Base-by-base conservation (phyloP, 2,113 vertebrate species). In the Leucopsar rothschildi region DNA sequence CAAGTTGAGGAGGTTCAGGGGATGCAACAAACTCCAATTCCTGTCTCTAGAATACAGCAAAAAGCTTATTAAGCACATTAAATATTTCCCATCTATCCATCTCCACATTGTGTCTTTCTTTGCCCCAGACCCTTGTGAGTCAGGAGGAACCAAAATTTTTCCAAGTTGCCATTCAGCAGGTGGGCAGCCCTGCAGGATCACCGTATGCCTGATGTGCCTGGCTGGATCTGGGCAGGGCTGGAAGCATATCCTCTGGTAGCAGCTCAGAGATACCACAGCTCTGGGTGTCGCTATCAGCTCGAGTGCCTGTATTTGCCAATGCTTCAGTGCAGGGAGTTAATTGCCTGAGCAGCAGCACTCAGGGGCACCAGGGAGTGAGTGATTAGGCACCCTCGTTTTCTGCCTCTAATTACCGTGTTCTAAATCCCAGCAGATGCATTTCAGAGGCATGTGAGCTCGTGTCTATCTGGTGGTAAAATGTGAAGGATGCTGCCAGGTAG, bases 371-470 rank as follows among this genome's bases (percentile, higher is more conserved):
- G 47, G 44, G 59, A 94, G 84, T 29, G 37, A 89, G 73, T 85
- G 97, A 97, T 96, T 96, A 95, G 85, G 96, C 81, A 85, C 90
- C 89, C 76, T 90, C 10, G 2, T 97, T 96, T 98, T 96, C 92
- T 91, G 93, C 82, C 70, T 96, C 95, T 95, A 93, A 98, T 96
- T 94, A 96, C 86, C 5, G 3, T n/a, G 27, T 81, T 93, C 92
- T 76, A 92, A 95, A 53, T 87, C 88, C 87, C 90, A 97, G 93
- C 35, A 71, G 76, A 95, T 90, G 65, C 40, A 19, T 86, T 91
- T 87, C 68, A 82, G 89, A 91, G 44, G 29, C 27, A 7, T 87
- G 40, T 55, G 63, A 90, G 22, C 87, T 92, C 0, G 0, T 2
- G 1, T 35, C 75, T 91, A 8, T 53, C 47, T 63, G n/a, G 60